Conservation (phyloP, 2,888 invertebrate genomes). For the Galeopsomyia nigrocyanea region DNA sequence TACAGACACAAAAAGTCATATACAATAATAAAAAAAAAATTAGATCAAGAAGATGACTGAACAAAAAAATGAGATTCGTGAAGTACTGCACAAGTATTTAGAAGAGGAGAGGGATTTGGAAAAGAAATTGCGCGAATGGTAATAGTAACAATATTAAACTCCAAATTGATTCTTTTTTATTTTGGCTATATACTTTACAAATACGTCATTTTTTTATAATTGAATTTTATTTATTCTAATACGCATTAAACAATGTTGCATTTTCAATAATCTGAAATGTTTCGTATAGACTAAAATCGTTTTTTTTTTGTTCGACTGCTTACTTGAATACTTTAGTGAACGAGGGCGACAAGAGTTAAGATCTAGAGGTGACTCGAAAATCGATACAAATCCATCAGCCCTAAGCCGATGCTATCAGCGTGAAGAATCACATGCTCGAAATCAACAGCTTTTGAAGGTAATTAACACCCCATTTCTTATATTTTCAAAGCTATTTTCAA, state of each 20-base stretch:
- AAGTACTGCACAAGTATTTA: conserved; percentile 47
- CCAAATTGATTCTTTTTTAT: no score
- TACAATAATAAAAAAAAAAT: conserved; percentile 1
- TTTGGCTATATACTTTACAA: no score
- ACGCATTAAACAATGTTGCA: no score
- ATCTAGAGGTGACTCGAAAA: conserved; percentile 1
- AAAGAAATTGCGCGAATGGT: conserved; percentile 54
- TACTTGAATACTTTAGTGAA: conserved; percentile 1
- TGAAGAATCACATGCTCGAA: conserved; percentile 56
- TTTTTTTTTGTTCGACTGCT: no score
- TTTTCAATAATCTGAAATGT: no score
- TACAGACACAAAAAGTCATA: no score
- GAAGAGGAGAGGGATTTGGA: conserved; percentile 52
- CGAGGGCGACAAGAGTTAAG: neutral
- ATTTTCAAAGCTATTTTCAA: neutral
- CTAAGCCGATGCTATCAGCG: conserved; percentile 49
- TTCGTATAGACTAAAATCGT: no score
- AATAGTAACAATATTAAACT: conserved; percentile 12
- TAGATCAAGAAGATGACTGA: neutral
- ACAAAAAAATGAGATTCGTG: conserved; percentile 36
- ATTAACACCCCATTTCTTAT: neutral
- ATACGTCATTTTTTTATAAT: conserved; percentile 12
- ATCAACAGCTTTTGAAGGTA: conserved; percentile 62
- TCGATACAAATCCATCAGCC: neutral
- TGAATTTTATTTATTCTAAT: conserved; percentile 17